phyloP scores from a whole-genome alignment of 2,113 vertebrate genomes.

The Thomomys bottae region DNA sequence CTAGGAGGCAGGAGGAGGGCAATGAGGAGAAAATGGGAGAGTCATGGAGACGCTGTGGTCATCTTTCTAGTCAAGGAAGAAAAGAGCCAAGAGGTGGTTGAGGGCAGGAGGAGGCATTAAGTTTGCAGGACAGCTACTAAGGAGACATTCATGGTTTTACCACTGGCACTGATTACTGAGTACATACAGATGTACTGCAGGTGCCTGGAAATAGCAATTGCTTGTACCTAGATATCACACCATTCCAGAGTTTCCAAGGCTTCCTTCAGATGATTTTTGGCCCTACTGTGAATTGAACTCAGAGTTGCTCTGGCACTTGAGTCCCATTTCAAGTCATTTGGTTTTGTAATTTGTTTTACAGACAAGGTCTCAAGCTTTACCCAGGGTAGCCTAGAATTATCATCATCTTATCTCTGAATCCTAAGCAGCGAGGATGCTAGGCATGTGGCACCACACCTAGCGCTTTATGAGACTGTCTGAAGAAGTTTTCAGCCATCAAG shows the following conservation, averaged over 20 bases:
- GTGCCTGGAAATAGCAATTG: not conserved
- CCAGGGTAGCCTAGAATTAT: too few relatives aligned
- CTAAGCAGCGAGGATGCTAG: too few relatives aligned
- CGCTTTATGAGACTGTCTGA: not conserved
- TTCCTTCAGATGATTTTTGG: not conserved
- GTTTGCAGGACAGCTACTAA: not conserved
- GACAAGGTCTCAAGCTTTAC: too few relatives aligned
- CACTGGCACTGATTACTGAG: not conserved
- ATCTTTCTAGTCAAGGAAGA: not conserved
- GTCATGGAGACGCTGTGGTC: rapidly evolving
- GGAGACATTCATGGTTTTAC: not conserved
- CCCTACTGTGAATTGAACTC: too few relatives aligned
- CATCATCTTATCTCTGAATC: too few relatives aligned
- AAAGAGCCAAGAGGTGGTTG: not conserved
- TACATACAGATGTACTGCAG: not conserved
- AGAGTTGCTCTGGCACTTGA: too few relatives aligned
- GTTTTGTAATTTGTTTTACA: too few relatives aligned
- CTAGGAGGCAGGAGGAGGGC: not conserved
- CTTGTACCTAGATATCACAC: not conserved
- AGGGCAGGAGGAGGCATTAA: not conserved
- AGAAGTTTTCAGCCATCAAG: not conserved
- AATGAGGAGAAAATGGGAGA: not conserved
- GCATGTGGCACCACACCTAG: too few relatives aligned
- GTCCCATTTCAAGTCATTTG: too few relatives aligned
- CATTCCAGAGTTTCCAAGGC: not conserved